Evolutionary conservation across 2,113 vertebrate genomes (phyloP).

Genomic region (Malurus melanocephalus): DNA sequence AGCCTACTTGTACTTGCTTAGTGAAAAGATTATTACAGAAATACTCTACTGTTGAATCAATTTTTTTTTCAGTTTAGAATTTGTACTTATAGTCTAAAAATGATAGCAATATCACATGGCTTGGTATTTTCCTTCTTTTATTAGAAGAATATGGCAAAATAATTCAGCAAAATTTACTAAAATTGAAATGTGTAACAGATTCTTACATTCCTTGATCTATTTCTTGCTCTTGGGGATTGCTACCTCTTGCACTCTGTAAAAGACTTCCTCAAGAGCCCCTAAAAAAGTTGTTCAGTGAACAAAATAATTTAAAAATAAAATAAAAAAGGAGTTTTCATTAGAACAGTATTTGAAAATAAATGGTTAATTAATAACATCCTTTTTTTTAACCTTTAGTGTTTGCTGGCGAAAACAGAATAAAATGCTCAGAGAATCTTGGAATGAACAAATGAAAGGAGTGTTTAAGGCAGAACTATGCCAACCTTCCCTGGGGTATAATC

Average conservation of each 20-base stretch:
- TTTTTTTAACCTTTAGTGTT: not conserved
- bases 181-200: not conserved
- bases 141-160: not conserved
- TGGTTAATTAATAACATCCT: not conserved
- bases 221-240: not conserved
- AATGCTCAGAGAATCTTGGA: not conserved
- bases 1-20: not conserved
- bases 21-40: not conserved
- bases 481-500: not conserved
- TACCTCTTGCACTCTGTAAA: not conserved
- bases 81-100: not conserved
- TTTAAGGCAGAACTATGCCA: not conserved
- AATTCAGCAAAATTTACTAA: not conserved
- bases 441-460: not conserved
- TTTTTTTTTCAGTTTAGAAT: not conserved
- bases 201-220: not conserved
- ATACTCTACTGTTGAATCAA: not conserved
- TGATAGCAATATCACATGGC: not conserved
- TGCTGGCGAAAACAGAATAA: not conserved
- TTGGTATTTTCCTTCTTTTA: not conserved
- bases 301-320: not conserved
- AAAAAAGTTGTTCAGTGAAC: not conserved
- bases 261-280: not conserved
- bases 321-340: rapidly evolving
- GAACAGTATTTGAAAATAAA: not conserved